These are phyloP conservation scores for silkworm (Bombyx mori) DNA, from an alignment of 1,140 invertebrate species.

Conservation along the genomic window ASM3026992v2 NC_085132.1:7323001-7323500, in stretches of 20 bases:
- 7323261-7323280: slow-evolving; percentile 73
- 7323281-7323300: slow-evolving; percentile 85
- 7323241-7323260: slow-evolving; percentile 17
- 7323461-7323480: too few relatives aligned
- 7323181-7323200: too few relatives aligned
- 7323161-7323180: too few relatives aligned
- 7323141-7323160: too few relatives aligned
- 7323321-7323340: slow-evolving; percentile 98
- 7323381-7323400: background rate
- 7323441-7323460: slow-evolving; percentile 10
- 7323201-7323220: background rate
- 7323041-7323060: too few relatives aligned
- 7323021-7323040: too few relatives aligned
- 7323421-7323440: slow-evolving; percentile 44
- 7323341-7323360: slow-evolving; percentile 98
- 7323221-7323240: background rate
- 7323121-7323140: too few relatives aligned
- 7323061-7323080: too few relatives aligned
- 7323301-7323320: slow-evolving; percentile 94
- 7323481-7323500: too few relatives aligned
- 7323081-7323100: too few relatives aligned
- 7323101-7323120: too few relatives aligned
- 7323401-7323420: slow-evolving; percentile 20
- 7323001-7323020: too few relatives aligned
- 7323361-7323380: slow-evolving; percentile 80